Evolutionary conservation across 2,797 vertebrate genomes (phyloP), one percentile per base, ranked within the genome.

Genomic region (Channallabes apus): DNA sequence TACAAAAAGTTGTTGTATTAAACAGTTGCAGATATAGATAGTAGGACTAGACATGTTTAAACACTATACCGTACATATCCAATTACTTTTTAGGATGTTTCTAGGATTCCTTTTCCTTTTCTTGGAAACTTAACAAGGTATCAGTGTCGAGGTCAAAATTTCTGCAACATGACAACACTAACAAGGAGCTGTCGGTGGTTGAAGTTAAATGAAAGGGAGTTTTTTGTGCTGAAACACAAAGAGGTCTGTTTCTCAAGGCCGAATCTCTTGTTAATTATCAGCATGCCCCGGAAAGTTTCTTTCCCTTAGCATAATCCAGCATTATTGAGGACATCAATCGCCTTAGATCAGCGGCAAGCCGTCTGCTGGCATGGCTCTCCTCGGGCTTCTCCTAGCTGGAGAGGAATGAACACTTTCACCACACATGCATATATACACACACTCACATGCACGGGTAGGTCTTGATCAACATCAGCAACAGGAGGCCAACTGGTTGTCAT

Each of bases 401-500:
- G 83, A 82, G 54, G 86, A 90, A 90, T 91, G 91, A 90, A 91
- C 92, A 93, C 75, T 82, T 80, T 65, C n/a, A 80, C n/a, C 38
- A 67, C 62, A 61, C 87, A 88, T 84, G 84, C 79, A 89, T 65
- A 65, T 54, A 81, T 24, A 80, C 77, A 90, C 84, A 82, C 88
- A 61, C 89, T 56, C 86, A 46, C 87, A 88, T 84, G 85, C 80
- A 89, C 84, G 86, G 86, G 91, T 86, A 86, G 88, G 88, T 91
- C 91, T 92, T 91, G 90, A 92, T 93, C 90, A 95, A 93, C 91
- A 90, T 93, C 93, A 93, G 91, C 90, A 91, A 93, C 91, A 92
- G 92, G 91, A 92, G 93, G 91, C 90, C 91, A 84, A 73, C 88
- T 8, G 88, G 94, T 95, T 95, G 93, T 94, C 88, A 93, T 94